Base-by-base conservation (phyloP, 2,797 vertebrate species). In the Carcharodon carcharias region DNA sequence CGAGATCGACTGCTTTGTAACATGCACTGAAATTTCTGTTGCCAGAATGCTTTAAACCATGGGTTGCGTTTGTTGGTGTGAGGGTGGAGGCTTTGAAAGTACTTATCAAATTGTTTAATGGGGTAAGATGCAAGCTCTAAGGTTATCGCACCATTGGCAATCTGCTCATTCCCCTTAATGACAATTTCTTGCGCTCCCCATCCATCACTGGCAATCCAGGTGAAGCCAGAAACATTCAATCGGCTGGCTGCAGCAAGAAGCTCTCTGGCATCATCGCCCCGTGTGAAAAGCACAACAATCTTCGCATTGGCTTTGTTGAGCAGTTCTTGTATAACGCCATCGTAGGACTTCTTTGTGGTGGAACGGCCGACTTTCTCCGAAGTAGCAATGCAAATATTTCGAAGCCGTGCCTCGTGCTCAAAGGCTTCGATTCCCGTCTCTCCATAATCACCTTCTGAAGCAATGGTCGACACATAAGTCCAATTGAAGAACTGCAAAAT, bases 131-230 rank as follows among this genome's bases (percentile, higher is more conserved):
- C 98, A 73, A 99, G 98, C 97, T 99, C 99, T 88, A 99, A 97
- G 3, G 99, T 99, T 96, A 99, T 99, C 95, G 99, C 99, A 0
- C 99, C 99, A 3, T 98, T 98, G 0, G 99, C 99, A 0, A 99
- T 97, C n/a, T 98, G 98, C 97, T 99, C 99, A 0, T 99, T 99
- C 96, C 99, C 99, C 97, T 99, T 99, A 96, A 99, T 98, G 0
- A 99, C 99, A 97, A 99, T 99, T 96, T 99, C 99, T 97, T 99
- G 99, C 0, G 99, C 99, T 8, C 99, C 99, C 99, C 99, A 99
- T 54, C 99, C 99, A 0, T 99, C 99, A 0, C 99, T 99, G 97
- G 99, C 99, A 94, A 99, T 99, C 99, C 99, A 99, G 96, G 99
- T 99, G 97, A 99, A 99, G 0, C 94, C 94, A 96, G 99, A 99